phyloP scores from a whole-genome alignment of 2,888 invertebrate species.

The Pterostichus madidus region DNA sequence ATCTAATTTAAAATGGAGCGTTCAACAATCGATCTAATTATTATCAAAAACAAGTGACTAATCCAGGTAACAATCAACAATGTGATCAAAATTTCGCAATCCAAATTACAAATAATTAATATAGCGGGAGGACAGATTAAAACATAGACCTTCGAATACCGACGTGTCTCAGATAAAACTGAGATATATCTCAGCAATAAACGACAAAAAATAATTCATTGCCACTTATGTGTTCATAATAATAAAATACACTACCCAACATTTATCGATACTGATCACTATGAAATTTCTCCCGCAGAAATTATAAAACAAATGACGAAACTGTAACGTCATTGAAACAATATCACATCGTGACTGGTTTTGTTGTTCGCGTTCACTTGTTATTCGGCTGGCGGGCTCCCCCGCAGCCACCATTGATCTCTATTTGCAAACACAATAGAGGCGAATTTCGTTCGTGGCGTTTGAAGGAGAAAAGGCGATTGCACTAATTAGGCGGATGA shows the following conservation, averaged over 20 bases:
- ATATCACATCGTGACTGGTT: constrained; percentile 71
- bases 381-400: constrained; percentile 20
- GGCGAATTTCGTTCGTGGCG: neutral
- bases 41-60: constrained; percentile 55
- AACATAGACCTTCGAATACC: constrained; percentile 65
- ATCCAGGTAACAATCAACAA: constrained; percentile 48
- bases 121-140: constrained; percentile 66
- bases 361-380: constrained; percentile 62
- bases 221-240: constrained; percentile 37
- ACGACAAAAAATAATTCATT: constrained; percentile 52
- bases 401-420: constrained; percentile 32
- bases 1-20: constrained; percentile 46
- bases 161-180: constrained; percentile 37
- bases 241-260: constrained; percentile 16
- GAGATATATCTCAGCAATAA: constrained; percentile 30
- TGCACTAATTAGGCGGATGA: constrained; percentile 53
- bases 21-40: constrained; percentile 51
- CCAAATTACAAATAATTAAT: constrained; percentile 65
- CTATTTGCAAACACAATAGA: neutral
- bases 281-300: constrained; percentile 68
- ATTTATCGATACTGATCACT: constrained; percentile 52
- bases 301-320: constrained; percentile 69
- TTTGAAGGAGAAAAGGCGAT: constrained; percentile 35
- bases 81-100: constrained; percentile 59
- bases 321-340: constrained; percentile 71